Base-by-base conservation (phyloP, 2,888 invertebrate species). In the Mesopsocus fuscifrons region DNA sequence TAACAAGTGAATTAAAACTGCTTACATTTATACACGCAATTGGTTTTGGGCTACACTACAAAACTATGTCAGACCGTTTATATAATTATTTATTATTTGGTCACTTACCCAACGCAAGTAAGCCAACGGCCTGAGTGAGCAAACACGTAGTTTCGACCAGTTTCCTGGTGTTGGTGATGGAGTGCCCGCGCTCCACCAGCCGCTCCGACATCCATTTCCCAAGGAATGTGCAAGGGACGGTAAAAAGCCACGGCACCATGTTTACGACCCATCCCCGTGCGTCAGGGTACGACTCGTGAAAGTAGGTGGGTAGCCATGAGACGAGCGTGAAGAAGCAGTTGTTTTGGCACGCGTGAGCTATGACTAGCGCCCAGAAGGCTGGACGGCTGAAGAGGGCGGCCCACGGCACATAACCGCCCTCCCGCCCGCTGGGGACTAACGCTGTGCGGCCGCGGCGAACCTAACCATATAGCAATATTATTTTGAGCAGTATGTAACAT, bases 221-320 rank as follows among this genome's bases (percentile, higher is more conserved):
- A 35, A 72, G 58, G 45, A 75, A 64, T 34, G 74, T 72, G 45
- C 71, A 71, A 9, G 74, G 70, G 35, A 76, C 67, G 44, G 74
- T 60, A 2, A 75, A 68, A 21, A 76, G 51, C 71, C 76, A 76
- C 0, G 78, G 78, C 41, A 77, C 70, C 58, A 77, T 75, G 56
- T 79, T 79, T 48, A 76, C 77, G 35, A 77, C 65, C 72, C 76
- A 75, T 34, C 74, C 73, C 69, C 72, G 74, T 26, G 72, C 73
- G 49, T 70, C 66, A 1, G 75, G 74, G 53, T 69, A 78, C 18
- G 68, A 74, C 52, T 78, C 78, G 53, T 74, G 71, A 54, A 79
- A 79, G 56, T 76, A 79, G 34, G 75, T 76, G 30, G 78, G 78
- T 54, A 79, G 61, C 78, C 78, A 79, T 8, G 75, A 76, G 33